phyloP scores from a whole-genome alignment of 2,888 invertebrate species.

The Fragum fragum region DNA sequence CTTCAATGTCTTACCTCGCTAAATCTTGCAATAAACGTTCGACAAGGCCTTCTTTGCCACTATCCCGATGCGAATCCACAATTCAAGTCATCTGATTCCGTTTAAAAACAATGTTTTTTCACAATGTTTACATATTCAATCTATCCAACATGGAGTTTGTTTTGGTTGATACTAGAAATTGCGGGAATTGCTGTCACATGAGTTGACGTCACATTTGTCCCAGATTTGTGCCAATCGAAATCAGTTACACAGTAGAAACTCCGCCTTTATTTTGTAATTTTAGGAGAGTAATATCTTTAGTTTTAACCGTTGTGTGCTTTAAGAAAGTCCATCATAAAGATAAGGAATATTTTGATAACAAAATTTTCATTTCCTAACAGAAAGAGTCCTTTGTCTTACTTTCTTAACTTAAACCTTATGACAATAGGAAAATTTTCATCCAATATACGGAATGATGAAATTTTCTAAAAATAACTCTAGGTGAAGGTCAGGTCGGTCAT shows the following conservation, averaged over 20 bases:
- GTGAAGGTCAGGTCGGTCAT: conserved; percentile 61
- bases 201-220: conserved; percentile 57
- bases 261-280: not conserved
- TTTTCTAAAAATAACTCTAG: conserved; percentile 49
- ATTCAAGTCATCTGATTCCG: conserved; percentile 38
- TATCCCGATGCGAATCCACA: conserved; percentile 66
- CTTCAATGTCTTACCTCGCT: conserved; percentile 56
- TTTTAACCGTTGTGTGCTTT: not conserved
- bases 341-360: no score
- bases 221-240: conserved; percentile 35
- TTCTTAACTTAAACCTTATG: no score
- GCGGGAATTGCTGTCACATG: conserved; percentile 75
- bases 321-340: no score
- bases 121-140: conserved; percentile 70
- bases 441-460: conserved; percentile 49
- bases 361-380: no score
- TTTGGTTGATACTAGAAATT: conserved; percentile 75
- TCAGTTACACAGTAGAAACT: not conserved
- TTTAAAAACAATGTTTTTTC: conserved; percentile 31
- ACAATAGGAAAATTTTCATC: not conserved
- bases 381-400: no score
- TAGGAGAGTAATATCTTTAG: not conserved
- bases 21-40: conserved; percentile 61
- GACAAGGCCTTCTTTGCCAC: conserved; percentile 63
- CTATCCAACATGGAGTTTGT: conserved; percentile 77